Conservation (phyloP, 2,113 vertebrate genomes). For the Oryzias melastigma region DNA sequence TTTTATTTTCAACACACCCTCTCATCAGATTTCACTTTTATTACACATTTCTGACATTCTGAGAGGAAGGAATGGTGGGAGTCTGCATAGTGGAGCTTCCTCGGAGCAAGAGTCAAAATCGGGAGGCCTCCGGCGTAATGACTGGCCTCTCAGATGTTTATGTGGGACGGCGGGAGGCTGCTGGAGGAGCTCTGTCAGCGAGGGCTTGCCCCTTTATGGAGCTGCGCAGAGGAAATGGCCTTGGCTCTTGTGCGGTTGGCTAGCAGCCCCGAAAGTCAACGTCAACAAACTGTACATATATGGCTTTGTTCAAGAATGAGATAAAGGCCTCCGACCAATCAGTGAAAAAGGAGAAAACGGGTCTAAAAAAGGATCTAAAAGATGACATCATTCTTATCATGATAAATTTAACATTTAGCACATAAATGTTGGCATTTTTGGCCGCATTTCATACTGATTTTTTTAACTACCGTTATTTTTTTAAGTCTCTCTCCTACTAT, state of each 20-base stretch:
- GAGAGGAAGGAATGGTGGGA: background rate
- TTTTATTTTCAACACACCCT: background rate
- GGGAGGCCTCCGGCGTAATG: slow-evolving; percentile 38
- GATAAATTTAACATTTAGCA: no score
- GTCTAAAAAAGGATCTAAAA: no score
- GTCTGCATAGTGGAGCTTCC: slow-evolving; percentile 22
- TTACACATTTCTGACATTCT: slow-evolving; percentile 11
- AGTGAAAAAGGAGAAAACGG: no score
- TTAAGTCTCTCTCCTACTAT: no score
- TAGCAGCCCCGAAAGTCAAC: slow-evolving; percentile 48
- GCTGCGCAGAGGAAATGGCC: slow-evolving; percentile 66
- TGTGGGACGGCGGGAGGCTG: slow-evolving; percentile 35
- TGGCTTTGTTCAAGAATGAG: slow-evolving; percentile 63
- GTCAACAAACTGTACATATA: slow-evolving; percentile 72
- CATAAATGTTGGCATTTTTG: no score
- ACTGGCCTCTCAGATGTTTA: slow-evolving; percentile 59
- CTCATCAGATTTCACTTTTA: slow-evolving; percentile 3
- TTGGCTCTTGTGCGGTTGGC: slow-evolving; percentile 61
- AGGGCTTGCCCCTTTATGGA: slow-evolving; percentile 68
- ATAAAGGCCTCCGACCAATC: slow-evolving; percentile 25
- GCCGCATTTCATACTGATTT: no score
- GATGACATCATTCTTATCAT: no score
- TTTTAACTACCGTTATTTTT: no score
- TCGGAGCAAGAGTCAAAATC: slow-evolving; percentile 18
- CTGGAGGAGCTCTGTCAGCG: slow-evolving; percentile 50